These are phyloP conservation scores for Atethmia centrago DNA, from an alignment of 2,888 invertebrate species.

Conservation along the genomic window DNA sequence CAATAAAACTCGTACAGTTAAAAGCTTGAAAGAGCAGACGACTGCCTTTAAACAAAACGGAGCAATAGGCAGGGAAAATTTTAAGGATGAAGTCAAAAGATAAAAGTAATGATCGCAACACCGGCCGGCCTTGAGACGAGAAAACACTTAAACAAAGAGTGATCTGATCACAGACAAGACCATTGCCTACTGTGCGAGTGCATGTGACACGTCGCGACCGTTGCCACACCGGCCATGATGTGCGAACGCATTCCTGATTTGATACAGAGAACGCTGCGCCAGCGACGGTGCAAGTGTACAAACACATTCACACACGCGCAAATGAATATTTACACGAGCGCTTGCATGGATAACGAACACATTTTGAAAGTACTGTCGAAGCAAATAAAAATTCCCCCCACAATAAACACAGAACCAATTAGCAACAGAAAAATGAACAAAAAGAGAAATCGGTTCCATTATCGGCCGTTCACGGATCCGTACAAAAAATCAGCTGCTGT, in stretches of 20 bases:
- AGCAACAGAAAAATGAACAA: conserved; percentile 77
- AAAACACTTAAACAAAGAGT: conserved; percentile 81
- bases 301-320: conserved; percentile 63
- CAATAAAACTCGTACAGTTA: conserved; percentile 49
- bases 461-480: conserved; percentile 75
- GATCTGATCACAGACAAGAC: conserved; percentile 72
- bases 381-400: conserved; percentile 68
- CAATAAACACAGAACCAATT: conserved; percentile 78
- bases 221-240: conserved; percentile 74
- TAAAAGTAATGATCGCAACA: conserved; percentile 64
- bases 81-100: conserved; percentile 60
- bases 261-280: conserved; percentile 74
- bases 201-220: conserved; percentile 72
- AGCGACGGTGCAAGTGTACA: conserved; percentile 62
- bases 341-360: conserved; percentile 55
- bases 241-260: conserved; percentile 86
- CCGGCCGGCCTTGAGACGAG: conserved; percentile 80
- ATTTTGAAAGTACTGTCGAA: conserved; percentile 70
- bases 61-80: conserved; percentile 65
- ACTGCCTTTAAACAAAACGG: conserved; percentile 37
- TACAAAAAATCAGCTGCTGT: conserved; percentile 77
- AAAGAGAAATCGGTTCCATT: conserved; percentile 85
- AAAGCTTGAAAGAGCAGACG: conserved; percentile 22
- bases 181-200: conserved; percentile 70
- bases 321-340: conserved; percentile 63